Evolutionary conservation across 2,888 invertebrate species (phyloP).

Genomic region (Plagodis dolabraria): DNA sequence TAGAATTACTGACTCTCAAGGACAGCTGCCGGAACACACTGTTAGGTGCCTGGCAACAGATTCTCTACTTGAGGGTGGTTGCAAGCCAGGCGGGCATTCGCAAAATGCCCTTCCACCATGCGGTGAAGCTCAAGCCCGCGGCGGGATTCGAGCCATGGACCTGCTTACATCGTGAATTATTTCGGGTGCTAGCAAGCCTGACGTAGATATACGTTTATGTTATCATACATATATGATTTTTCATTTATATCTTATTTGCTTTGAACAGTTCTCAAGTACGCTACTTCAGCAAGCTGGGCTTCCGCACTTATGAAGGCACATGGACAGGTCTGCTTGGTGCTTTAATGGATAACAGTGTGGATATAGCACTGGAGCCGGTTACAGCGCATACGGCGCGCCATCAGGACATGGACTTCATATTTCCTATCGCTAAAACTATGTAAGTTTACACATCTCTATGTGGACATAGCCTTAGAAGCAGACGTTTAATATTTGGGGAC

Average conservation of each 20-base stretch:
- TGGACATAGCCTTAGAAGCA: not conserved
- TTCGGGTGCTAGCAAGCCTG: too few species aligned
- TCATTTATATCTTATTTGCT: not conserved
- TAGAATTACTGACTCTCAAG: too few species aligned
- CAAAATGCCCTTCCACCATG: too few species aligned
- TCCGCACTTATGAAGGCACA: slow-evolving; percentile 80
- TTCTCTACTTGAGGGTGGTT: too few species aligned
- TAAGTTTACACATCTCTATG: slow-evolving; percentile 9
- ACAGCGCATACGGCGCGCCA: slow-evolving; percentile 80
- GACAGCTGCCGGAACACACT: too few species aligned
- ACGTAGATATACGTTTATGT: too few species aligned
- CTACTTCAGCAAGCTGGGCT: slow-evolving; percentile 71
- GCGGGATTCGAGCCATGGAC: too few species aligned
- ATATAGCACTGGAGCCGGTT: slow-evolving; percentile 85
- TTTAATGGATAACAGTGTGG: slow-evolving; percentile 81
- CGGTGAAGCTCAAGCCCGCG: too few species aligned
- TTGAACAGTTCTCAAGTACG: slow-evolving; percentile 45
- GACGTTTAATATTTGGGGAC: not conserved
- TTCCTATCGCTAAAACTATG: slow-evolving; percentile 84
- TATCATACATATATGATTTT: too few species aligned
- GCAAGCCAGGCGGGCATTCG: too few species aligned
- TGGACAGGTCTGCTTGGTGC: slow-evolving; percentile 87
- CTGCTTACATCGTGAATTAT: too few species aligned
- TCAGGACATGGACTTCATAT: slow-evolving; percentile 85
- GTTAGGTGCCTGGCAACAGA: too few species aligned